Conservation (phyloP, 2,888 invertebrate genomes). For the Psylliodes chrysocephalus region DNA sequence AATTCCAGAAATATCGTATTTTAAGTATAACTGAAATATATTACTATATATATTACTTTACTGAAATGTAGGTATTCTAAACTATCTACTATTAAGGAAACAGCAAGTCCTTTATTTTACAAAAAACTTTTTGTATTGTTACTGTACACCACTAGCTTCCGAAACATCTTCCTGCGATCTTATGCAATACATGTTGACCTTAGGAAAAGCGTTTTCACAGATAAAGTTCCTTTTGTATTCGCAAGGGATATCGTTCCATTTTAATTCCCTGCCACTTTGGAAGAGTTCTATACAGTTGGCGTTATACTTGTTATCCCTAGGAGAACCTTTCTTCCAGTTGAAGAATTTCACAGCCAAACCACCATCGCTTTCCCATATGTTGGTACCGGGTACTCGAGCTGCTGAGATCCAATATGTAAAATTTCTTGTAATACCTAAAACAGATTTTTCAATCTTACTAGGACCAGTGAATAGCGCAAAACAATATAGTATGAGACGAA, state of each 20-base stretch:
- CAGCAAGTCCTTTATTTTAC: too few species aligned
- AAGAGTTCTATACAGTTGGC: constrained; percentile 19
- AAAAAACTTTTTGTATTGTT: too few species aligned
- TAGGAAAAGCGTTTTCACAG: constrained; percentile 21
- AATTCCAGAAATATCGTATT: too few species aligned
- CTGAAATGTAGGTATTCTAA: too few species aligned
- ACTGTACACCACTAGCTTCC: not conserved
- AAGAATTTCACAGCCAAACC: constrained; percentile 2
- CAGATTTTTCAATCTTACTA: too few species aligned
- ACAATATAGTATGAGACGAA: too few species aligned
- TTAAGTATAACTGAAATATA: too few species aligned
- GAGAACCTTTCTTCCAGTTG: constrained; percentile 16
- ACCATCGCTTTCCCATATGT: constrained; percentile 6
- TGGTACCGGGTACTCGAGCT: not conserved
- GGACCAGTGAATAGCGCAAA: too few species aligned
- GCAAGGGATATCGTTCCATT: constrained; percentile 26
- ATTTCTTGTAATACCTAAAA: not conserved
- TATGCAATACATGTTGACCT: constrained; percentile 9
- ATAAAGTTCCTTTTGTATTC: constrained; percentile 4
- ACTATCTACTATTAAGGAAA: too few species aligned
- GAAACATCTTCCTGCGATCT: constrained; percentile 2
- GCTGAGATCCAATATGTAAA: constrained; percentile 3
- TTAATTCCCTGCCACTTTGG: not conserved
- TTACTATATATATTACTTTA: too few species aligned
- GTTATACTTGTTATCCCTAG: constrained; percentile 6